Conservation (phyloP, 2,888 invertebrate genomes). For the Allolobophora icterica region DNA sequence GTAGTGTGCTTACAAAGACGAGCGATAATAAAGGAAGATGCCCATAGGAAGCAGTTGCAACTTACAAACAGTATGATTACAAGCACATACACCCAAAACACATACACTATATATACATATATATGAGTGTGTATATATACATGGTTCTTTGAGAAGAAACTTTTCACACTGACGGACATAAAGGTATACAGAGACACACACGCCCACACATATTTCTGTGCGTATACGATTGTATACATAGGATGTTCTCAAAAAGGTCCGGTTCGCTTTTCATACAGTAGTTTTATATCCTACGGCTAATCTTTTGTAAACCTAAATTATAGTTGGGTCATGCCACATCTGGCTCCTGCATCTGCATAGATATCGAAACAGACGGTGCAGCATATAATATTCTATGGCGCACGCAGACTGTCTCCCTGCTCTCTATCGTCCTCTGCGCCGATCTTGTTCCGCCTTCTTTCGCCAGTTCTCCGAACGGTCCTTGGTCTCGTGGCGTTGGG, state of each 20-base stretch:
- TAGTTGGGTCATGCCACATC: not conserved
- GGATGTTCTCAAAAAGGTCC: too few species aligned
- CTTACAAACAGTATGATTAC: not conserved
- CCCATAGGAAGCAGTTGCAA: not conserved
- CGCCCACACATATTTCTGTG: not conserved
- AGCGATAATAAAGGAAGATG: slow-evolving; percentile 11
- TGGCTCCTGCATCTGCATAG: not conserved
- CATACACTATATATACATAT: not conserved
- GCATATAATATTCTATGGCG: not conserved
- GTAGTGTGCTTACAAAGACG: not conserved
- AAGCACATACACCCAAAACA: not conserved
- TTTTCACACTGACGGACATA: not conserved
- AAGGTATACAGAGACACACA: not conserved
- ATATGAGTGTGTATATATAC: not conserved
- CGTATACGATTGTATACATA: too few species aligned
- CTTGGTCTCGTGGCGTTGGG: slow-evolving; percentile 1
- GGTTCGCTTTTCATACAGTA: too few species aligned
- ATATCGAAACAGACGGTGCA: not conserved
- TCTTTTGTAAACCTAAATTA: not conserved
- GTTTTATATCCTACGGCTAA: not conserved
- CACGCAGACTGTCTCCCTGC: slow-evolving; percentile 11
- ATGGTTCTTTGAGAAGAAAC: not conserved
- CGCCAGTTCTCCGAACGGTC: not conserved
- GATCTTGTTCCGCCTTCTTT: slow-evolving; percentile 12
- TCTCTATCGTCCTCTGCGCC: not conserved